Evolutionary conservation across 1,140 invertebrate genomes (phyloP).

Genomic region (Bombus haemorrhoidalis): DNA sequence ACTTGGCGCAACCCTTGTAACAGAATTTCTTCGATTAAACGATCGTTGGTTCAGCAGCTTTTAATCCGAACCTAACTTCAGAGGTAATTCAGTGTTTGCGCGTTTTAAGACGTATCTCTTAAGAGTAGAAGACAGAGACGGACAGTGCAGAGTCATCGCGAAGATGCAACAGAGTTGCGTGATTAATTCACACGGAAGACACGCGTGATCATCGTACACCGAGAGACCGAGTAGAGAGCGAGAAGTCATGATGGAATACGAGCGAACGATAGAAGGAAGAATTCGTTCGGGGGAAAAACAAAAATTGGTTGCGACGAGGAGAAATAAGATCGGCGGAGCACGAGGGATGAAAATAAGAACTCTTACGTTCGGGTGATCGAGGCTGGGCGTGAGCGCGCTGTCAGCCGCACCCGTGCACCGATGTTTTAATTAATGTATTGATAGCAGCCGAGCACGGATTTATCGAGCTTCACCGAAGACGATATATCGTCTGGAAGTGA

Average conservation of each 20-base stretch:
- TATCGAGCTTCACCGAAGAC: slow-evolving; percentile 45
- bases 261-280: not conserved
- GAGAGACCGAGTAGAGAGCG: not conserved
- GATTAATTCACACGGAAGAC: slow-evolving; percentile 48
- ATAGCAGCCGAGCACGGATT: slow-evolving; percentile 59
- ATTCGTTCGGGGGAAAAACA: not conserved
- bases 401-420: slow-evolving; percentile 61
- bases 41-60: not conserved
- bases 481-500: slow-evolving; percentile 38
- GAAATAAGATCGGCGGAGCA: not conserved
- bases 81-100: not conserved
- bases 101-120: not conserved
- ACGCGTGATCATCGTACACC: slow-evolving; percentile 21
- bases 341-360: slow-evolving; percentile 32
- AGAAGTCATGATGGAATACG: slow-evolving; percentile 23
- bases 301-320: slow-evolving; percentile 10
- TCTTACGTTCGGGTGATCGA: slow-evolving; percentile 64
- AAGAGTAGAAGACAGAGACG: not conserved
- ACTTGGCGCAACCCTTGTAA: not conserved
- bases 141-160: not conserved
- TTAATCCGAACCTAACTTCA: not conserved
- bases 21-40: not conserved
- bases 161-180: not conserved
- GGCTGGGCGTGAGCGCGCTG: slow-evolving; percentile 71
- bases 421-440: slow-evolving; percentile 78